Evolutionary conservation across 2,797 vertebrate species (phyloP).

Genomic region (Danionella dracula): DNA sequence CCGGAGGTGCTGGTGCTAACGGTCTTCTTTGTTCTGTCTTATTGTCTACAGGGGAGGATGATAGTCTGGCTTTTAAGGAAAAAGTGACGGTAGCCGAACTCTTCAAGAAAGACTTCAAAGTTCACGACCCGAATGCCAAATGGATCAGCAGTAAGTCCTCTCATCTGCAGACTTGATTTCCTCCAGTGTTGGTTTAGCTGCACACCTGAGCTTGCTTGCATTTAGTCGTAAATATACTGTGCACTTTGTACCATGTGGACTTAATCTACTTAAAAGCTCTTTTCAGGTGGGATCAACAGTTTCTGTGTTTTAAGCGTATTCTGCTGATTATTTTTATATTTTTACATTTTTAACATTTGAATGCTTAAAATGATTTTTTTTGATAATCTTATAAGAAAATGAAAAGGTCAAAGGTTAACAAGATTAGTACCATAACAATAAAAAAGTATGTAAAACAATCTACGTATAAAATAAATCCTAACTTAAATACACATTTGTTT

Average conservation of each 20-base stretch:
- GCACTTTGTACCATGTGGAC: too few relatives aligned
- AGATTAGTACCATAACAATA: too few relatives aligned
- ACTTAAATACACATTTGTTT: too few relatives aligned
- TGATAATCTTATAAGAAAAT: too few relatives aligned
- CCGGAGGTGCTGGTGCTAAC: background rate
- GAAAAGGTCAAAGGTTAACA: too few relatives aligned
- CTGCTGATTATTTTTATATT: too few relatives aligned
- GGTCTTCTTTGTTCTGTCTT: background rate
- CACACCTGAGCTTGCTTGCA: background rate
- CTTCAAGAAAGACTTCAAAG: conserved; percentile 83
- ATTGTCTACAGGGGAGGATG: conserved; percentile 79
- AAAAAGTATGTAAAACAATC: too few relatives aligned
- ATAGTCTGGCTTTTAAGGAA: conserved; percentile 85
- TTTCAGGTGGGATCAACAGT: too few relatives aligned
- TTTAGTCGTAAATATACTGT: conserved; percentile 1
- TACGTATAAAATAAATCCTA: too few relatives aligned
- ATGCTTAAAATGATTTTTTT: too few relatives aligned
- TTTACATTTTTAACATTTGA: too few relatives aligned
- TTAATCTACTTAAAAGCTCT: conserved; percentile 17
- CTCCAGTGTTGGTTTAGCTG: background rate
- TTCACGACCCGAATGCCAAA: conserved; percentile 88
- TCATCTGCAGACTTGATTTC: conserved; percentile 1
- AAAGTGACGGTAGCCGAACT: conserved; percentile 88
- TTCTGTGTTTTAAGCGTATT: too few relatives aligned
- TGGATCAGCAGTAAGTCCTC: conserved; percentile 89